phyloP scores from a whole-genome alignment of 2,797 vertebrate species.

The Coregonus suidteri region DNA sequence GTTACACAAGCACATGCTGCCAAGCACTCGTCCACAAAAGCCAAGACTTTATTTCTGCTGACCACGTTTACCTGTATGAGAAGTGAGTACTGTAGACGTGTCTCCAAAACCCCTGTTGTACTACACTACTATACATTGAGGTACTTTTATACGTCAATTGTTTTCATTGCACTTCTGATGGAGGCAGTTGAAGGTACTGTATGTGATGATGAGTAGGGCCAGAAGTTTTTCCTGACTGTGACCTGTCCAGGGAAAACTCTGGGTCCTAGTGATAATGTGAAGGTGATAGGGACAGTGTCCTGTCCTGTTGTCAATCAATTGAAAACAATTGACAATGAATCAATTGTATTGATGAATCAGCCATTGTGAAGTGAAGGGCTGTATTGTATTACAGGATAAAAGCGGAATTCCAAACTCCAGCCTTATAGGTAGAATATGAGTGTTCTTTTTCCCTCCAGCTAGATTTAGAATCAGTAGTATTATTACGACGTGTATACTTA shows the following conservation, averaged over 20 bases:
- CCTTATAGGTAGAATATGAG: constrained; percentile 41
- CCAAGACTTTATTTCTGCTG: not conserved
- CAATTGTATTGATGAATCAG: constrained; percentile 2
- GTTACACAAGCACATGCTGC: constrained; percentile 1
- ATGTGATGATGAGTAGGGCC: not conserved
- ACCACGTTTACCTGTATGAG: not conserved
- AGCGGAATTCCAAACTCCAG: constrained; percentile 59
- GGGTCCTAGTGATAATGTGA: constrained; percentile 5
- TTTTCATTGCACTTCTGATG: constrained; percentile 13
- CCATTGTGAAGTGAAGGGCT: constrained; percentile 27
- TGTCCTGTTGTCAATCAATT: not conserved
- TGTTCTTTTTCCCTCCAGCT: constrained; percentile 5
- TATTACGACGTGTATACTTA: constrained; percentile 49
- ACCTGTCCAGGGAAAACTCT: not conserved
- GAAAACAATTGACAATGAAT: not conserved
- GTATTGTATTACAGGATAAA: constrained; percentile 12
- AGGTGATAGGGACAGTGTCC: not conserved
- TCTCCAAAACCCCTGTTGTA: constrained; percentile 13
- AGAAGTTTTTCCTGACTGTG: not conserved
- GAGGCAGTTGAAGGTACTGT: constrained; percentile 1
- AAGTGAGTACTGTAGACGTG: not conserved
- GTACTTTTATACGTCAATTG: constrained; percentile 3
- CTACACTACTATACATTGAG: not conserved
- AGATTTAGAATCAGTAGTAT: constrained; percentile 23
- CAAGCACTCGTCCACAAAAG: no score